Evolutionary conservation across 2,888 invertebrate genomes (phyloP).

Genomic region (Trachelus troglodyta): DNA sequence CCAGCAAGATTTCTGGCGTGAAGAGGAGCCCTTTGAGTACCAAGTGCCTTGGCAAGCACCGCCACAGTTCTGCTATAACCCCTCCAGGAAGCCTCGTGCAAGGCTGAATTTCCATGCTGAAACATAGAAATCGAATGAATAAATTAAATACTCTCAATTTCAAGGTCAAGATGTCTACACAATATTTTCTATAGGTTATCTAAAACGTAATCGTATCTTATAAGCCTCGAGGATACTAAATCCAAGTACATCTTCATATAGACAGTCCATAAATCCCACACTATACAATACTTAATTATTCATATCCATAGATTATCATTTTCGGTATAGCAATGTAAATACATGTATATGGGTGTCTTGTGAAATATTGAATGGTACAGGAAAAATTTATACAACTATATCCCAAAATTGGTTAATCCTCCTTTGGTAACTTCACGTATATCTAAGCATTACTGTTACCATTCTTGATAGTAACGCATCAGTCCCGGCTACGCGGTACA

Average conservation of each 20-base stretch:
- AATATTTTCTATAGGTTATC: not conserved
- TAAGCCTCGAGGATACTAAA: not conserved
- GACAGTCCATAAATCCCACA: not conserved
- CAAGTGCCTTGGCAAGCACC: slow-evolving; percentile 75
- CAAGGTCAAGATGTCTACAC: not conserved
- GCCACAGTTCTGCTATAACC: slow-evolving; percentile 89
- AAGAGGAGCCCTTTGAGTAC: slow-evolving; percentile 74
- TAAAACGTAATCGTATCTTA: not conserved
- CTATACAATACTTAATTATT: not conserved
- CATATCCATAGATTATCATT: not conserved
- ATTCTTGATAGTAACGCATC: not conserved
- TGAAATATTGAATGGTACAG: not conserved
- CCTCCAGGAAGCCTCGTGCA: slow-evolving; percentile 96
- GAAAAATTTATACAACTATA: not conserved
- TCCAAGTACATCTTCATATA: not conserved
- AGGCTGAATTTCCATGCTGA: slow-evolving; percentile 92
- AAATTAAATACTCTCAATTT: not conserved
- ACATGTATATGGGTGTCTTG: not conserved
- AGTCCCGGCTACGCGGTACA: not conserved
- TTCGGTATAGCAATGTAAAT: not conserved
- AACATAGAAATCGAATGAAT: slow-evolving; percentile 36
- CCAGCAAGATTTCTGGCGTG: slow-evolving; percentile 84
- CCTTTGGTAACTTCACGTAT: not conserved
- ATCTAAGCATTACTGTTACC: not conserved
- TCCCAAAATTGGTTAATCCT: not conserved